Conservation (phyloP, 92 coral and sea anemone genomes). For the Heliopora coerulea region DNA sequence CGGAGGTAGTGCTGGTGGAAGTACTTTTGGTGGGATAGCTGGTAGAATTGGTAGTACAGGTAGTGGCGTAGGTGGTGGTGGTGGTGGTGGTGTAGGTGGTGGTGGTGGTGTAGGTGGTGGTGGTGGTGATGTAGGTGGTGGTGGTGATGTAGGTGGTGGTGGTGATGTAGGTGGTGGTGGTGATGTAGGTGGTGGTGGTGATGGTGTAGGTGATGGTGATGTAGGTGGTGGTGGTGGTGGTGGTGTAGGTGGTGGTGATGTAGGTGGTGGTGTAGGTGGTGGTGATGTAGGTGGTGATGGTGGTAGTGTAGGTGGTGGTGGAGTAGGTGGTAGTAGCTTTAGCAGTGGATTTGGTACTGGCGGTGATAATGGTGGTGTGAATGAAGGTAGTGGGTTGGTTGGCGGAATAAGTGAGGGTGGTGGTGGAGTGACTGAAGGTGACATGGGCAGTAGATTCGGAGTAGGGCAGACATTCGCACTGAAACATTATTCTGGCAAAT, state of each 20-base stretch:
- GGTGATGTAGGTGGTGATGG: background rate
- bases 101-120: background rate
- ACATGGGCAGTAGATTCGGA: background rate
- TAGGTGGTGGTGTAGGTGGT: background rate
- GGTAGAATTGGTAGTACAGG: background rate
- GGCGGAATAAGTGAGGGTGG: background rate
- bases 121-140: conserved; percentile 11
- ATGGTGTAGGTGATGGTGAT: background rate
- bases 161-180: background rate
- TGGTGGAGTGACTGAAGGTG: background rate
- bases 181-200: background rate
- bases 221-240: conserved; percentile 17
- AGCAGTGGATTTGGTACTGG: background rate
- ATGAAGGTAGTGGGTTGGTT: background rate
- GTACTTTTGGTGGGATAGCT: background rate
- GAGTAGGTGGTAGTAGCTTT: background rate
- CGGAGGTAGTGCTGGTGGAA: background rate
- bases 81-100: conserved; percentile 12
- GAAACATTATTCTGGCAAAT: conserved; percentile 1
- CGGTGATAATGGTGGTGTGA: background rate
- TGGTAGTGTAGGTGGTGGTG: background rate
- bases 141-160: background rate
- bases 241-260: background rate
- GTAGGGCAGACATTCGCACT: background rate
- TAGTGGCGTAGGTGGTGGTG: conserved; percentile 9